phyloP scores from a whole-genome alignment of 2,113 vertebrate species.

The Grammomys dolichurus region DNA sequence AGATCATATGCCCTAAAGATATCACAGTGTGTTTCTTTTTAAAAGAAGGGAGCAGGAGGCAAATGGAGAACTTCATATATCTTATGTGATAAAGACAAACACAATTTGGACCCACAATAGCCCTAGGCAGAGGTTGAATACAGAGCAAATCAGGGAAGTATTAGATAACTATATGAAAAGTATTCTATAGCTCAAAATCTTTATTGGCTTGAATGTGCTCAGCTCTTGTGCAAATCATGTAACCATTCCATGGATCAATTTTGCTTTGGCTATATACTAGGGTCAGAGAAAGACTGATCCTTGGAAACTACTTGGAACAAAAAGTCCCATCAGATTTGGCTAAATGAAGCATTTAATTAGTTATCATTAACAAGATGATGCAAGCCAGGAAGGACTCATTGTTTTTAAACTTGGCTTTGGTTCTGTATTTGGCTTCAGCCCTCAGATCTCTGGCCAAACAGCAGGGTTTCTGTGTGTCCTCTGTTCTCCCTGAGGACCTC shows the following conservation, averaged over 20 bases:
- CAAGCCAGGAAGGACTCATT: slow-evolving; percentile 73
- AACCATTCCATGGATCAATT: slow-evolving; percentile 27
- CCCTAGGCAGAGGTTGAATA: background rate
- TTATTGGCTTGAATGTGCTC: slow-evolving; percentile 18
- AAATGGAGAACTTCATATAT: background rate
- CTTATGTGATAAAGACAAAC: background rate
- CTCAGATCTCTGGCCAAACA: slow-evolving; percentile 58
- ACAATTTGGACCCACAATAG: background rate
- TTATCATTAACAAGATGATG: slow-evolving; percentile 69
- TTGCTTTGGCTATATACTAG: slow-evolving; percentile 68
- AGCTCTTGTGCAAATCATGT: slow-evolving; percentile 59
- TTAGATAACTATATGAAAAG: slow-evolving; percentile 28
- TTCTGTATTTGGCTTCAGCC: slow-evolving; percentile 61
- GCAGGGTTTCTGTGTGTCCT: slow-evolving; percentile 64
- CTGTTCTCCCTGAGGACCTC: slow-evolving; percentile 61
- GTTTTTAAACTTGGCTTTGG: slow-evolving; percentile 70
- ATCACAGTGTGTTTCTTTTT: slow-evolving; percentile 17
- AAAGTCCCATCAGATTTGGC: slow-evolving; percentile 62
- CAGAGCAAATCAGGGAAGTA: slow-evolving; percentile 6
- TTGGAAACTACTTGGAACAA: slow-evolving; percentile 67
- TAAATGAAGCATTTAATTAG: slow-evolving; percentile 75
- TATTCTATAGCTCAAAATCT: slow-evolving; percentile 38
- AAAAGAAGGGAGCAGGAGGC: slow-evolving; percentile 1
- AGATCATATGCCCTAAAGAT: slow-evolving; percentile 5
- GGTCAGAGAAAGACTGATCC: slow-evolving; percentile 57